Evolutionary conservation across 1,140 invertebrate species (phyloP).

Genomic region (Leguminivora glycinivorella): DNA sequence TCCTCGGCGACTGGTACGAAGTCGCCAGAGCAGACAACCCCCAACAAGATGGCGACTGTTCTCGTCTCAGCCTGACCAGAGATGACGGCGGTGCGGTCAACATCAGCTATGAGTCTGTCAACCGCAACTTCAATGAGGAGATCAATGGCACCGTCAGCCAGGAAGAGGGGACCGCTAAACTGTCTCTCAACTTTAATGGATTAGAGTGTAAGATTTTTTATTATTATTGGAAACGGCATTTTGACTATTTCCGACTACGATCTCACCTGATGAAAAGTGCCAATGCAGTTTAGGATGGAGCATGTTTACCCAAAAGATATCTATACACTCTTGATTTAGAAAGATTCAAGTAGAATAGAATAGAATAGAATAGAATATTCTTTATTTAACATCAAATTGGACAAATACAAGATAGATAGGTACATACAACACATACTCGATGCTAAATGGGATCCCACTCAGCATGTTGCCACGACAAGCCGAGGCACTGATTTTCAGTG

Average conservation of each 20-base stretch:
- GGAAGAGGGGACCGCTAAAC: conserved; percentile 40
- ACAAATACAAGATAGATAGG: too few species aligned
- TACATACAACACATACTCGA: too few species aligned
- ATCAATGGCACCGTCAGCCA: conserved; percentile 35
- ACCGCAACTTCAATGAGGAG: conserved; percentile 49
- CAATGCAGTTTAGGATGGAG: too few species aligned
- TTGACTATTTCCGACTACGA: not conserved
- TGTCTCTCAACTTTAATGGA: conserved; percentile 36
- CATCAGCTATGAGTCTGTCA: conserved; percentile 39
- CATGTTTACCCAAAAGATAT: too few species aligned
- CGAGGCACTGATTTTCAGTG: too few species aligned
- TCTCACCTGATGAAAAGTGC: too few species aligned
- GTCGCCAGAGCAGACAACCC: conserved; percentile 38
- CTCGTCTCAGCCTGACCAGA: conserved; percentile 38
- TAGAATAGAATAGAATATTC: too few species aligned
- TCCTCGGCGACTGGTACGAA: conserved; percentile 54
- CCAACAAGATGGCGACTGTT: conserved; percentile 46
- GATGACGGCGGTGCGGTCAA: conserved; percentile 33
- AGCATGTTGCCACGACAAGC: too few species aligned
- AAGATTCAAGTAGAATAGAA: too few species aligned
- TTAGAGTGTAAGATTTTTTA: conserved; percentile 3
- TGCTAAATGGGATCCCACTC: too few species aligned
- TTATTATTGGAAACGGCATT: not conserved
- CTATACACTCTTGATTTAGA: too few species aligned
- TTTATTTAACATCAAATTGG: too few species aligned